Evolutionary conservation across 2,113 vertebrate species (phyloP), one percentile per base, ranked within the genome.

Genomic region (Dendrocopos noguchii): DNA sequence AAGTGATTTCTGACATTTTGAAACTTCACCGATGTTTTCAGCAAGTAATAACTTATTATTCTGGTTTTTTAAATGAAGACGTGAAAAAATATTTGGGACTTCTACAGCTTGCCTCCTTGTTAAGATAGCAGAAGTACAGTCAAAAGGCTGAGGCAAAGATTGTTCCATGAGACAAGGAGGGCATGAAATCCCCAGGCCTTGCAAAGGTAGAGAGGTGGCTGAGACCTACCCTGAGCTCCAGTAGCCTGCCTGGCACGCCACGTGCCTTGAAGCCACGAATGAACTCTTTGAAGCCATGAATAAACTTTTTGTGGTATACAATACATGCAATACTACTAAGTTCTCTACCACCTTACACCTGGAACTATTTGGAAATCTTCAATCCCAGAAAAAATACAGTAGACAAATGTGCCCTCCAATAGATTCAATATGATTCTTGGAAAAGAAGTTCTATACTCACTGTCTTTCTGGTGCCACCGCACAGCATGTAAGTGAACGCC

Each of bases 391-490:
- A 53, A 21, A n/a, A 19, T 27, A 7, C 10, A 17, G 29, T 31
- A 52, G 13, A 61, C 7, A 47, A 29, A 46, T 22, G 19, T 76
- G 15, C 8, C 16, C 12, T 88, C 33, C 19, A 2, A 1, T 15
- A 71, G 25, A 28, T 3, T 14, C 16, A 21, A 25, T 6, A 1
- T 14, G n/a, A 9, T 10, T 85, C 17, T 63, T 68, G 19, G 60
- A 13, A 12, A 66, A 53, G 50, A 20, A 36, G 11, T 22, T 34
- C 10, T 55, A 15, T 61, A 97, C 99, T 98, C 96, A 99, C 99
- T 96, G 55, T 97, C 95, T 3, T 93, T 95, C 4, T 98, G 98
- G 90, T 98, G 97, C 99, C 99, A 99, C 21, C 99, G 98, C 7
- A 85, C 98, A 5, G 99, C 98, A 4, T 98, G 98, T 44, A 99